Evolutionary conservation across 2,113 vertebrate genomes (phyloP), one percentile per base, ranked within the genome.

Genomic region (Amazona vittata): DNA sequence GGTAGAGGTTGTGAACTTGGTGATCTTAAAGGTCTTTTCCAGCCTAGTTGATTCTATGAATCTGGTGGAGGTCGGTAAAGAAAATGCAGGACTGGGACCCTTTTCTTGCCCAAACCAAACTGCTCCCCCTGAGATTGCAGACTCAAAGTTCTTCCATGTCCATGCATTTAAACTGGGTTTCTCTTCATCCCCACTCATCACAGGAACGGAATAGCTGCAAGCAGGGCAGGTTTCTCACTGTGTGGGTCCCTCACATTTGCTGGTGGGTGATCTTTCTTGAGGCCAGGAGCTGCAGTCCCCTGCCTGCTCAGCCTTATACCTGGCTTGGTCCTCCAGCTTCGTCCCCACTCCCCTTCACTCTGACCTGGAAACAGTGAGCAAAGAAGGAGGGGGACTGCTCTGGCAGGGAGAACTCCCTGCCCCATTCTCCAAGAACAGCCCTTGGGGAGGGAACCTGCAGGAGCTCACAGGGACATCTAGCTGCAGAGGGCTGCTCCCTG

Each of bases 151-250:
- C 13, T 20, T 74, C 31, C 0, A 0, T 26, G 24, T 70, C 18
- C 46, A 11, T 39, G 65, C 24, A 8, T 78, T 64, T 69, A 25
- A 44, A 39, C 6, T 13, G 43, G 25, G 5, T 59, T 94, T 91
- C 39, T 49, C 62, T 46, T 26, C 47, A 39, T 19, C 44, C 35
- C 5, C 3, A 15, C 10, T 19, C 1, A 0, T 29, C 0, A 0
- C 47, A 84, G 78, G 62, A 49, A 24, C 2, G 6, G 57, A 26
- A 33, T 19, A 53, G 20, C 47, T 31, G 43, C 20, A 60, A 11
- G 25, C 28, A 46, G 59, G 19, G 49, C 43, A 60, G 24, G 43
- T 90, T 81, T 59, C 39, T 49, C 43, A 29, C 31, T 10, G 2
- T 0, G 6, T 64, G 63, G 17, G 25, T 50, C 25, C 12, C 31